Conservation (phyloP, 92 coral and sea anemone genomes). For the Desmophyllum pertusum region DNA sequence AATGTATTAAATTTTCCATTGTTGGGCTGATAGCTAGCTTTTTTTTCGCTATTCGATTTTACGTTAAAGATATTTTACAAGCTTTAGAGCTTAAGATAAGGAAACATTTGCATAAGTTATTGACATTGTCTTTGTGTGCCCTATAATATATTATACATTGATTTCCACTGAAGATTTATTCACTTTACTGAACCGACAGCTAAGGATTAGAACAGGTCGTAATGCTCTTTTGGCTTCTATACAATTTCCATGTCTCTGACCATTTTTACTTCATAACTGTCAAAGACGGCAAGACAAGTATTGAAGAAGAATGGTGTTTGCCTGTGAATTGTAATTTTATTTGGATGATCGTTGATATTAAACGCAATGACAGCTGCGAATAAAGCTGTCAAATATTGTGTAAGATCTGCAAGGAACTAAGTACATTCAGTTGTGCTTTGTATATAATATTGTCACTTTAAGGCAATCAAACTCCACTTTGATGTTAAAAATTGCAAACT, state of each 20-base stretch:
- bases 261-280: constrained; percentile 9
- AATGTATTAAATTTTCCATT: constrained; percentile 1
- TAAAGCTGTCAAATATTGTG: constrained; percentile 22
- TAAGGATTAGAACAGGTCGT: background rate
- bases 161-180: constrained; percentile 17
- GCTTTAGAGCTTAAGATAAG: constrained; percentile 1
- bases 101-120: background rate
- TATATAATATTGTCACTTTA: background rate
- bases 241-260: background rate
- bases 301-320: constrained; percentile 1
- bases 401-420: background rate
- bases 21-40: background rate
- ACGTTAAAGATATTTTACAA: background rate
- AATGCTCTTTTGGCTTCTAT: background rate
- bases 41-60: background rate
- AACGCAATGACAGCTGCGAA: constrained; percentile 1
- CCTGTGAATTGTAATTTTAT: constrained; percentile 11
- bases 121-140: background rate
- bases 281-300: background rate
- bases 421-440: constrained; percentile 28
- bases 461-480: constrained; percentile 11
- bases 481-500: constrained; percentile 2
- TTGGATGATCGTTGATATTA: constrained; percentile 15
- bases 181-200: background rate
- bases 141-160: background rate